Evolutionary conservation across 2,797 vertebrate species (phyloP).

Genomic region (Semaprochilodus insignis): DNA sequence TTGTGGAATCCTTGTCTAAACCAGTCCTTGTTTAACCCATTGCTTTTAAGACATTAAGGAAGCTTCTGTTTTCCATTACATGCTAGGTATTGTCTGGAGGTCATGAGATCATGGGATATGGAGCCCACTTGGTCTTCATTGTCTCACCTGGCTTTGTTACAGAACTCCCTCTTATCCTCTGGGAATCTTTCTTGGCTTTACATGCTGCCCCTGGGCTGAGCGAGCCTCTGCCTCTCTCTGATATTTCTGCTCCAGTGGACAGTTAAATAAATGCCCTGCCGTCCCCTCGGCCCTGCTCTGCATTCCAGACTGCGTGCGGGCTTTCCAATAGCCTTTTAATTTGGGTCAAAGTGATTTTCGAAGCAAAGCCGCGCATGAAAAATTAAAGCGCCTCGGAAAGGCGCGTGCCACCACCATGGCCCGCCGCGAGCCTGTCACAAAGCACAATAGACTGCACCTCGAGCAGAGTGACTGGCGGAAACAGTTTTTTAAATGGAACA

Average conservation of each 20-base stretch:
- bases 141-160: constrained; percentile 68
- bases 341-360: constrained; percentile 59
- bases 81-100: not conserved
- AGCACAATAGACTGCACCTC: constrained; percentile 42
- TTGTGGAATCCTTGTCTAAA: too few species aligned
- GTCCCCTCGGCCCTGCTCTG: constrained; percentile 51
- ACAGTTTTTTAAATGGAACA: constrained; percentile 1
- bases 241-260: constrained; percentile 81
- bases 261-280: constrained; percentile 75
- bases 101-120: constrained; percentile 45
- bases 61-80: constrained; percentile 12
- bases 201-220: constrained; percentile 72
- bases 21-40: not conserved
- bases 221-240: constrained; percentile 68
- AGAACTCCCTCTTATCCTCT: constrained; percentile 66
- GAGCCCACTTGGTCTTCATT: constrained; percentile 53
- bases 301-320: constrained; percentile 37
- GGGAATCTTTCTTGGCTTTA: constrained; percentile 69
- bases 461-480: not conserved
- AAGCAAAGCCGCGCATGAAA: constrained; percentile 56
- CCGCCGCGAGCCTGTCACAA: constrained; percentile 40
- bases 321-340: constrained; percentile 59
- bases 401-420: constrained; percentile 34
- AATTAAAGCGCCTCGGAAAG: constrained; percentile 43
- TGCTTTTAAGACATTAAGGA: constrained; percentile 3